phyloP scores from a whole-genome alignment of 2,113 vertebrate species.

The Anoura caudifer region DNA sequence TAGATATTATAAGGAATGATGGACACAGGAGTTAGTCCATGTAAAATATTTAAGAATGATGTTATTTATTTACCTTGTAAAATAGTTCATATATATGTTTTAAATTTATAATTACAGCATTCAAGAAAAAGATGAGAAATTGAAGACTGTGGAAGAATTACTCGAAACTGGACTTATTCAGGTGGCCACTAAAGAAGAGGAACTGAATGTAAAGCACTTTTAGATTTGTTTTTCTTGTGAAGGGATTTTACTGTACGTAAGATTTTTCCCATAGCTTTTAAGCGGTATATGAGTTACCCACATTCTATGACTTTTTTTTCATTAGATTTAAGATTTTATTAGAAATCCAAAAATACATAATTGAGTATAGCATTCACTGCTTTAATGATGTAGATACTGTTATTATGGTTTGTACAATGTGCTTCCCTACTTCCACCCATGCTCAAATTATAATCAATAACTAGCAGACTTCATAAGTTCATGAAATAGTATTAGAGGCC shows the following conservation, averaged over 20 bases:
- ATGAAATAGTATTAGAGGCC: neutral
- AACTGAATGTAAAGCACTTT: constrained; percentile 87
- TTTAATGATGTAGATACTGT: neutral
- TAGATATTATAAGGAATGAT: neutral
- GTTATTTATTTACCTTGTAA: constrained; percentile 25
- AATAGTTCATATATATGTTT: constrained; percentile 29
- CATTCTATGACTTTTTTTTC: neutral
- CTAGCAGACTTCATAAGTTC: neutral
- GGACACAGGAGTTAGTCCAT: neutral
- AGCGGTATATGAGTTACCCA: neutral
- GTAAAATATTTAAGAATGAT: constrained; percentile 1
- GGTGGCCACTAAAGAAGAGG: constrained; percentile 96
- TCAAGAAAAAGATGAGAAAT: constrained; percentile 93
- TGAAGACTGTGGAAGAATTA: constrained; percentile 93
- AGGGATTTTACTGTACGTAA: neutral
- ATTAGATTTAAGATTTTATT: constrained; percentile 11
- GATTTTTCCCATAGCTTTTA: neutral
- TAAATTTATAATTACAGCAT: constrained; percentile 78
- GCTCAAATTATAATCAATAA: neutral
- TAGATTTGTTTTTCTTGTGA: neutral
- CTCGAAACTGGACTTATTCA: constrained; percentile 94
- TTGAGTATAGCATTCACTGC: neutral
- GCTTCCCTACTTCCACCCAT: neutral
- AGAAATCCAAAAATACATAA: neutral
- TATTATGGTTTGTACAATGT: neutral